Conservation (phyloP, 2,797 vertebrate genomes). For the Cercopithecus neglectus region DNA sequence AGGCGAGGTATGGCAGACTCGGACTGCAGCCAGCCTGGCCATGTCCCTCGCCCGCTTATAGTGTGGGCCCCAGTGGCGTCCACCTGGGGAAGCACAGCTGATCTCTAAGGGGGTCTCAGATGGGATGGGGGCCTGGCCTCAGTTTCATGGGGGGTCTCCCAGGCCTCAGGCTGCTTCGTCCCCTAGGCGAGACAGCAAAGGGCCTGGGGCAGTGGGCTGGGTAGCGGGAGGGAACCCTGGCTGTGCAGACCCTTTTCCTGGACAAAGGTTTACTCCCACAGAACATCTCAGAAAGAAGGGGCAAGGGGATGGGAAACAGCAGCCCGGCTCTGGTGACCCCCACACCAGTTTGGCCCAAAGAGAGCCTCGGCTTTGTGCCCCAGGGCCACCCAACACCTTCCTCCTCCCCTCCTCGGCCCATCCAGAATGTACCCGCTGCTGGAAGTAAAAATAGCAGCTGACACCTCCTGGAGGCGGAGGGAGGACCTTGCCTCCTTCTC, state of each 20-base stretch:
- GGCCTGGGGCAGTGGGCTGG: not conserved
- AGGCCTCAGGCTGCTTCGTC: not conserved
- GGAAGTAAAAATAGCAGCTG: conserved; percentile 92
- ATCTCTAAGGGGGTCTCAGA: not conserved
- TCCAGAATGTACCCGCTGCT: conserved; percentile 76
- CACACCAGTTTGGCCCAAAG: not conserved
- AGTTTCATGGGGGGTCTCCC: accelerated
- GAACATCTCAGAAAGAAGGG: accelerated
- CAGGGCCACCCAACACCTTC: not conserved
- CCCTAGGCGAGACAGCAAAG: accelerated
- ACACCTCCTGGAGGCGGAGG: conserved; percentile 79
- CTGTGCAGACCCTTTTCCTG: not conserved
- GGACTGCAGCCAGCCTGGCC: accelerated
- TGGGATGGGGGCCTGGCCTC: accelerated
- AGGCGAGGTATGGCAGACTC: accelerated
- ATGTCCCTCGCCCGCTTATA: accelerated
- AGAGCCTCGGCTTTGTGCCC: not conserved
- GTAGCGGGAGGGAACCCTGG: not conserved
- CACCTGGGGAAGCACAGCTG: not conserved
- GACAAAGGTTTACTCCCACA: conserved; percentile 23
- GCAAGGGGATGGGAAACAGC: not conserved
- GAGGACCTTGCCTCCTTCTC: conserved; percentile 77
- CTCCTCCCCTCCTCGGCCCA: not conserved
- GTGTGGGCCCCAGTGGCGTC: accelerated
- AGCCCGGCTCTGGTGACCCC: not conserved